phyloP scores from a whole-genome alignment of 2,113 vertebrate species.

The Cairina moschata region DNA sequence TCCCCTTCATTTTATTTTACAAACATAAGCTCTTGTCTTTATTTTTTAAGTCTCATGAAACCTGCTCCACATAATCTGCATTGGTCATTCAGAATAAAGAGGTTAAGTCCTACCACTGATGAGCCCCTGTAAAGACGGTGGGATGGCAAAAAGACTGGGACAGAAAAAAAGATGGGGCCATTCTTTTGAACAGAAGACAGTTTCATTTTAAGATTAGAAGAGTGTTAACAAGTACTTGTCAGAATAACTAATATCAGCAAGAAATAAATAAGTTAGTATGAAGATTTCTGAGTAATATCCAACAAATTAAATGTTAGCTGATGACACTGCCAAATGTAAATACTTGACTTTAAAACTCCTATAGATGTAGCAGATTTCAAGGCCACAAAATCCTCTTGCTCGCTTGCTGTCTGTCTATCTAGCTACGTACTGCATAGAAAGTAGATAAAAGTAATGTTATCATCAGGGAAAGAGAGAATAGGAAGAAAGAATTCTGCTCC shows the following conservation, averaged over 20 bases:
- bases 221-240: background rate
- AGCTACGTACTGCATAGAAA: background rate
- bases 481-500: background rate
- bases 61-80: background rate
- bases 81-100: background rate
- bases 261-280: background rate
- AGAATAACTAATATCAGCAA: background rate
- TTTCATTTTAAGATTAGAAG: background rate
- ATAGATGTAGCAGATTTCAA: background rate
- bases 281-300: background rate
- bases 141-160: background rate
- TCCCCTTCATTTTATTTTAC: background rate
- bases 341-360: background rate
- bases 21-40: background rate
- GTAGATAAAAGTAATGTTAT: background rate
- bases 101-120: background rate
- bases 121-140: background rate
- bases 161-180: fast-evolving
- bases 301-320: background rate
- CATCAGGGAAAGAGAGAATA: background rate
- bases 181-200: background rate
- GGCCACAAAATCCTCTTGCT: background rate
- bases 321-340: background rate
- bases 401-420: background rate
- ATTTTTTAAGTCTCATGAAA: background rate